Evolutionary conservation across 2,113 vertebrate genomes (phyloP).

Genomic region (Danionella cerebrum): DNA sequence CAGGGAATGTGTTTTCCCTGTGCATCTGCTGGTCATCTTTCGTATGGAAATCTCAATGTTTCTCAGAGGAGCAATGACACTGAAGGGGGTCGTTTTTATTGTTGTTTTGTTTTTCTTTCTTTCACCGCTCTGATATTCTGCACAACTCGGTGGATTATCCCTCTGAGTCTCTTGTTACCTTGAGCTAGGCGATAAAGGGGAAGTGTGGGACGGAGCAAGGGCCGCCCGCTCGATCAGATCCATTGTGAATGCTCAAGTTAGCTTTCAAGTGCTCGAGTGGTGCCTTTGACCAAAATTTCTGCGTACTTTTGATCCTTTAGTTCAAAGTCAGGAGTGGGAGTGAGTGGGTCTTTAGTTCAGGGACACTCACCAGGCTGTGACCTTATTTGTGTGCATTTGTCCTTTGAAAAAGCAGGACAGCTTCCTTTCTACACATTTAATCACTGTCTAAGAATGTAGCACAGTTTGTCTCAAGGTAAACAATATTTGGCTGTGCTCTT

Average conservation of each 20-base stretch:
- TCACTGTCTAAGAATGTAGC: conserved; percentile 46
- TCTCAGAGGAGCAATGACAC: conserved; percentile 58
- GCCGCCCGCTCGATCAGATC: conserved; percentile 56
- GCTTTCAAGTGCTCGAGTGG: conserved; percentile 60
- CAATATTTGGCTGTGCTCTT: background rate
- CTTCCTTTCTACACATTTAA: conserved; percentile 59
- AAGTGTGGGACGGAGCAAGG: conserved; percentile 43
- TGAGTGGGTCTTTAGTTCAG: conserved; percentile 33
- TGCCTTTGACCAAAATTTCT: conserved; percentile 57
- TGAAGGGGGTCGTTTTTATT: conserved; percentile 54
- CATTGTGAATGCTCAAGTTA: conserved; percentile 60
- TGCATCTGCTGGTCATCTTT: conserved; percentile 91
- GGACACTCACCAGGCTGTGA: conserved; percentile 63
- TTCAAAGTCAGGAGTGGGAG: conserved; percentile 60
- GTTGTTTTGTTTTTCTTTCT: conserved; percentile 74
- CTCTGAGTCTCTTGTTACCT: conserved; percentile 54
- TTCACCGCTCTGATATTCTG: conserved; percentile 91
- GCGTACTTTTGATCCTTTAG: conserved; percentile 68
- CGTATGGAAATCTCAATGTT: conserved; percentile 96
- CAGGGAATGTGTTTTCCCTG: conserved; percentile 87
- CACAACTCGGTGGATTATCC: conserved; percentile 86
- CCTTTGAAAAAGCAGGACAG: conserved; percentile 64
- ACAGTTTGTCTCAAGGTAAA: conserved; percentile 25
- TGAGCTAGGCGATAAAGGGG: conserved; percentile 47
- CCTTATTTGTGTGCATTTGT: conserved; percentile 63